Percentiles rank a stretch among this genome's conserved stretches.
These are phyloP conservation scores for Hoplostethus mediterraneus DNA, from an alignment of 2,797 vertebrate species.

Conservation along the genomic window DNA sequence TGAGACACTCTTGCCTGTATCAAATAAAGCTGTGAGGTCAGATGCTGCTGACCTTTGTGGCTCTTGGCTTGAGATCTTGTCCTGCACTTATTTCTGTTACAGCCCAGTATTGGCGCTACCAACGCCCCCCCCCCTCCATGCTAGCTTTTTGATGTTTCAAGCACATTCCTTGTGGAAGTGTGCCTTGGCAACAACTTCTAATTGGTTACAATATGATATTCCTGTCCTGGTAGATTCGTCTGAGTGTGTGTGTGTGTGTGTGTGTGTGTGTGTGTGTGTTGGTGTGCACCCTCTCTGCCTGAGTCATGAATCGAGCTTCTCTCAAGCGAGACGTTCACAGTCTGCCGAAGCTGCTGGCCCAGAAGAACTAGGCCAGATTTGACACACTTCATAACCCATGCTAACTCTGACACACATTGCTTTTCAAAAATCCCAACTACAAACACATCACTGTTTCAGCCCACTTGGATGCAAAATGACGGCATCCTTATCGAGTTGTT, in stretches of 20 bases:
- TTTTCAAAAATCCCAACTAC: slow-evolving; percentile 45
- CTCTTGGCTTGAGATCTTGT: neutral
- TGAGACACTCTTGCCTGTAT: slow-evolving; percentile 24
- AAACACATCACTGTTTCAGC: slow-evolving; percentile 33
- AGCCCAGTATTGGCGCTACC: neutral
- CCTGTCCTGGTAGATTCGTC: slow-evolving; percentile 12
- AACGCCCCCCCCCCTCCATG: neutral
- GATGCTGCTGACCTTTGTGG: neutral
- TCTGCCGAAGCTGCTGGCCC: slow-evolving; percentile 78
- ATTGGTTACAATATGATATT: slow-evolving; percentile 31
- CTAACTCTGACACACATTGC: slow-evolving; percentile 69
- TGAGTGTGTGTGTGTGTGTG: slow-evolving; percentile 7
- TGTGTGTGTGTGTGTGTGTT: slow-evolving; percentile 6
- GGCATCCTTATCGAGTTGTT: slow-evolving; percentile 14
- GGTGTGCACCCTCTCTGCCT: slow-evolving; percentile 52
- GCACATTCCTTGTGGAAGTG: slow-evolving; percentile 34
- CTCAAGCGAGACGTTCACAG: slow-evolving; percentile 71
- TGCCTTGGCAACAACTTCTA: slow-evolving; percentile 39
- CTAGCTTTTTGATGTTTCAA: slow-evolving; percentile 31
- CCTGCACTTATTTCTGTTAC: slow-evolving; percentile 12
- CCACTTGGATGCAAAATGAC: slow-evolving; percentile 25
- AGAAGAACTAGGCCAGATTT: slow-evolving; percentile 86
- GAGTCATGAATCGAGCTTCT: slow-evolving; percentile 76
- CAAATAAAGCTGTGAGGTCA: slow-evolving; percentile 24
- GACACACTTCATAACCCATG: slow-evolving; percentile 82